These are phyloP conservation scores for Chloroceryle aenea DNA, from an alignment of 2,113 vertebrate genomes.

Conservation along the genomic window DNA sequence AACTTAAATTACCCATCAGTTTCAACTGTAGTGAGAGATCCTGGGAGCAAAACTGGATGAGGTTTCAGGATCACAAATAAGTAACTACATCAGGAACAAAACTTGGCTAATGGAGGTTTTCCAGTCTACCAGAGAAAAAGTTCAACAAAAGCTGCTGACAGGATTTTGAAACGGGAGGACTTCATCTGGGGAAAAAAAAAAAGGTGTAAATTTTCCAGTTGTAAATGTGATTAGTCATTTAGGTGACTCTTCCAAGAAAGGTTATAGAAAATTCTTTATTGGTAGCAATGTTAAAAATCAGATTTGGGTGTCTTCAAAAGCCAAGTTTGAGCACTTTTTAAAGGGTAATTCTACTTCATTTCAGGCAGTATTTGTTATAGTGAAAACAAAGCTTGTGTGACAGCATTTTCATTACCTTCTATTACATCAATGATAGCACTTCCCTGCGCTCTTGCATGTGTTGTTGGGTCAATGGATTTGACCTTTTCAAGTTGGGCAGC, in stretches of 20 bases:
- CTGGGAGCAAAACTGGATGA: background rate
- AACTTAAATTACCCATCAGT: background rate
- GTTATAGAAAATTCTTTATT: background rate
- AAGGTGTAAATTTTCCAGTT: background rate
- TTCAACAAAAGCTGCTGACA: background rate
- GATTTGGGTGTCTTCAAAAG: background rate
- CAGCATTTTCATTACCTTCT: background rate
- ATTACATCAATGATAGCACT: background rate
- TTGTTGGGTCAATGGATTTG: background rate
- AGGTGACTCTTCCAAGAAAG: background rate
- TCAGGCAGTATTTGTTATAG: background rate
- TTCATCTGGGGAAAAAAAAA: background rate
- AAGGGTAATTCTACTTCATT: background rate
- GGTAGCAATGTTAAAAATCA: background rate
- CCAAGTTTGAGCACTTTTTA: background rate
- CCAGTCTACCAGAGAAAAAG: background rate
- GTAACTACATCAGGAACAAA: background rate
- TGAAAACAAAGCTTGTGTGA: background rate
- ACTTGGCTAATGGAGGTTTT: background rate
- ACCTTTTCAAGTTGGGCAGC: fast-evolving
- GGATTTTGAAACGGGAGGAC: background rate
- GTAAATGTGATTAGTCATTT: background rate
- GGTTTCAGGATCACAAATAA: background rate
- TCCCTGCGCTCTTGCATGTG: background rate
- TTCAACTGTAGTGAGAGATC: background rate